phyloP scores from a whole-genome alignment of 2,888 invertebrate genomes.

The Pasiphila rectangulata region DNA sequence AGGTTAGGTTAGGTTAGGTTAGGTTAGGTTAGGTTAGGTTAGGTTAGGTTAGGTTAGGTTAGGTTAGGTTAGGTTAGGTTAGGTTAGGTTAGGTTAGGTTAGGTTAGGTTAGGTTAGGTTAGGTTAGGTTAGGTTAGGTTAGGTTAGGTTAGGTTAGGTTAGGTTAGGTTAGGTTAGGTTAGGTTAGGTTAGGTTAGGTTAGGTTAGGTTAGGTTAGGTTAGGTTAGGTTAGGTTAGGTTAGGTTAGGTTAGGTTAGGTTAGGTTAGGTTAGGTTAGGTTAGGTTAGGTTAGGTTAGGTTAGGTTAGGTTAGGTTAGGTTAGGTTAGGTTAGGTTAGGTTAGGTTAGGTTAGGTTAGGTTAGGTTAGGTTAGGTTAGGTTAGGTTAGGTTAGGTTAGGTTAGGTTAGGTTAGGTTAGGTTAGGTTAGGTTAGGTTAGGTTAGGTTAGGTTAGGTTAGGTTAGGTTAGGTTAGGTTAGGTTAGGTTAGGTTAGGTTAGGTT shows the following conservation, averaged over 20 bases:
- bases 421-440: constrained; percentile 19
- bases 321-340: constrained; percentile 10
- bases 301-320: constrained; percentile 13
- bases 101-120: background rate
- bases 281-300: constrained; percentile 15
- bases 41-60: background rate
- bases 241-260: constrained; percentile 16
- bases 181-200: background rate
- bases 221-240: constrained; percentile 7
- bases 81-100: background rate
- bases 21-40: too few species aligned
- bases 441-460: constrained; percentile 20
- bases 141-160: constrained; percentile 3
- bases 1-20: too few species aligned
- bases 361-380: background rate
- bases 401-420: constrained; percentile 12
- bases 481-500: constrained; percentile 19
- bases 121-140: background rate
- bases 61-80: background rate
- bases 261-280: constrained; percentile 15
- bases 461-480: constrained; percentile 19
- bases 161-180: background rate
- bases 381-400: background rate
- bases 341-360: background rate
- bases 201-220: background rate